phyloP scores from a whole-genome alignment of 2,113 vertebrate genomes.

The Pogonocichla stellata region DNA sequence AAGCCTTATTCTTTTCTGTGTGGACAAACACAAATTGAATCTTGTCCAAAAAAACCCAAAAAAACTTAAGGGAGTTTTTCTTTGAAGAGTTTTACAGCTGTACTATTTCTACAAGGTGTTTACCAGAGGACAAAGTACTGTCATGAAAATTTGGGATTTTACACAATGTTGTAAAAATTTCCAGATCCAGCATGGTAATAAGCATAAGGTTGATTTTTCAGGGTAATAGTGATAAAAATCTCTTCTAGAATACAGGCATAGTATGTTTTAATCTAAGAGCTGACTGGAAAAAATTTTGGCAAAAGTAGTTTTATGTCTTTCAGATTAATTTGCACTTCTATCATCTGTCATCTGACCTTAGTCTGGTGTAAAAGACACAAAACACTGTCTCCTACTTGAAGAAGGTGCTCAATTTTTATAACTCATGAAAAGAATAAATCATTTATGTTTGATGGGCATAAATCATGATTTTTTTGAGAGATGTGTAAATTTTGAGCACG shows the following conservation, averaged over 20 bases:
- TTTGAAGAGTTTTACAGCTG: not conserved
- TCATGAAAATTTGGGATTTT: not conserved
- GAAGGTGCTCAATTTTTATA: not conserved
- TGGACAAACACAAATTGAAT: not conserved
- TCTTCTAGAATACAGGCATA: not conserved
- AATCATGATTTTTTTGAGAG: not conserved
- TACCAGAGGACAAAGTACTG: not conserved
- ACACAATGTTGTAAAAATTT: not conserved
- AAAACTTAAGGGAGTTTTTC: not conserved
- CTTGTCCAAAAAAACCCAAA: fast-evolving
- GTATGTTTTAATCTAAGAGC: not conserved
- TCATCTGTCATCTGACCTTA: not conserved
- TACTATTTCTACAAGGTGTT: not conserved
- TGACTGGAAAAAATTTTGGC: not conserved
- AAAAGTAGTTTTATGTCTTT: not conserved
- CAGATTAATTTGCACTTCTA: not conserved
- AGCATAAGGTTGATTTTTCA: not conserved
- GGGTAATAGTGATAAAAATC: not conserved
- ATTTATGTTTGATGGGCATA: not conserved
- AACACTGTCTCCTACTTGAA: not conserved
- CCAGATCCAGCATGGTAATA: not conserved
- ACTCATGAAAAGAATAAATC: not conserved
- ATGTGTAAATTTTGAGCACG: not conserved
- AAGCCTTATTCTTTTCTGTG: not conserved
- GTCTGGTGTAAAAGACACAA: not conserved